Evolutionary conservation across 2,888 invertebrate species (phyloP).

Genomic region (Teleiodes luculella): DNA sequence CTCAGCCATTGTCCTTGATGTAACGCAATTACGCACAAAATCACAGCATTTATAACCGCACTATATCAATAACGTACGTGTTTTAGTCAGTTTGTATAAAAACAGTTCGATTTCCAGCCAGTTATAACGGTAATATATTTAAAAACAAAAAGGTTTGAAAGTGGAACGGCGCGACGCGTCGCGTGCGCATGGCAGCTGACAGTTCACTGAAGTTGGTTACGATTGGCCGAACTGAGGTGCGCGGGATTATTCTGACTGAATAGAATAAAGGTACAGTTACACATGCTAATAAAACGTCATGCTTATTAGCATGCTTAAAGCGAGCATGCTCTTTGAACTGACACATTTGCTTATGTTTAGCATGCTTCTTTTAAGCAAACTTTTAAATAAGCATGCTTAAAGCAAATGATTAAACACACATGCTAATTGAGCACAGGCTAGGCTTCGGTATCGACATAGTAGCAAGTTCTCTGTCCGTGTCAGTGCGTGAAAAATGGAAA

Average conservation of each 20-base stretch:
- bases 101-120: conserved; percentile 1
- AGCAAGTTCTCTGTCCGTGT: no score
- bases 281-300: no score
- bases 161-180: conserved; percentile 22
- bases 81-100: background rate
- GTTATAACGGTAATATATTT: conserved; percentile 20
- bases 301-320: no score
- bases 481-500: no score
- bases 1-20: conserved; percentile 15
- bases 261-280: no score
- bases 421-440: no score
- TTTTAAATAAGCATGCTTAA: no score
- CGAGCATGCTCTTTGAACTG: no score
- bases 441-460: no score
- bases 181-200: conserved; percentile 28
- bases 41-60: background rate
- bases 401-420: no score
- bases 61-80: background rate
- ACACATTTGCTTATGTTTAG: no score
- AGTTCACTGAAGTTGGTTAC: conserved; percentile 34
- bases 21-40: background rate
- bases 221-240: conserved; percentile 13
- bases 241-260: conserved; percentile 1
- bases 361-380: no score
- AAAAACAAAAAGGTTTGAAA: conserved; percentile 12